These are phyloP conservation scores for Tuberolachnus salignus DNA, from an alignment of 2,888 invertebrate genomes.

Conservation along the genomic window DNA sequence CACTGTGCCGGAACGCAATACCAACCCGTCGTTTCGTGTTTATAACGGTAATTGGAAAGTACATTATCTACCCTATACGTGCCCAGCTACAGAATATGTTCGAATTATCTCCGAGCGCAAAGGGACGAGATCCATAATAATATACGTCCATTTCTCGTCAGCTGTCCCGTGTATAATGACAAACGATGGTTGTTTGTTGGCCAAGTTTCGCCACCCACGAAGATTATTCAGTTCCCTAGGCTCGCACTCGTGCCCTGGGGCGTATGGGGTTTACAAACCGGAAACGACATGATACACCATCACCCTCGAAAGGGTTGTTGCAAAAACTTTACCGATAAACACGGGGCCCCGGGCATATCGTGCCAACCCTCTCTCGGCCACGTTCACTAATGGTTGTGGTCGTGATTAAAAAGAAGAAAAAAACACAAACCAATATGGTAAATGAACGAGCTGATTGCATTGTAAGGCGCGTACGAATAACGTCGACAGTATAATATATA, in stretches of 20 bases:
- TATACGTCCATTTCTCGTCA: constrained; percentile 29
- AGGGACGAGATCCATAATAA: not conserved
- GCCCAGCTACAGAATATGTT: not conserved
- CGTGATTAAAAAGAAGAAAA: constrained; percentile 38
- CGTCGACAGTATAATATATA: no score
- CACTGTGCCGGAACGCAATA: no score
- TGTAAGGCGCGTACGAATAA: no score
- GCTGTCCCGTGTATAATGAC: constrained; percentile 44
- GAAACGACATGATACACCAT: constrained; percentile 30
- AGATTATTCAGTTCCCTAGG: constrained; percentile 22
- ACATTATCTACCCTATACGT: not conserved
- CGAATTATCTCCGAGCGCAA: constrained; percentile 21
- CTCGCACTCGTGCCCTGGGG: not conserved
- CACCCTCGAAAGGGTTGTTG: constrained; percentile 30
- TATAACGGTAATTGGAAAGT: no score
- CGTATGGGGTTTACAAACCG: constrained; percentile 38
- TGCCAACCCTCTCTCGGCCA: not conserved
- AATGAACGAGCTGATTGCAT: not conserved
- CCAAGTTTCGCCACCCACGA: constrained; percentile 37
- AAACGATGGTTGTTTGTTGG: constrained; percentile 43
- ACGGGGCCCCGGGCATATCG: constrained; percentile 9
- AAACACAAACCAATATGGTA: not conserved
- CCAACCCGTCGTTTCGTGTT: no score
- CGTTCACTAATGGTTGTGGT: constrained; percentile 28
- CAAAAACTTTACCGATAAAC: constrained; percentile 51